A percentile compares a stretch with the other conserved stretches of the same genome.
Evolutionary conservation across 2,113 vertebrate genomes (phyloP).

Genomic region (Baryphthengus martii): DNA sequence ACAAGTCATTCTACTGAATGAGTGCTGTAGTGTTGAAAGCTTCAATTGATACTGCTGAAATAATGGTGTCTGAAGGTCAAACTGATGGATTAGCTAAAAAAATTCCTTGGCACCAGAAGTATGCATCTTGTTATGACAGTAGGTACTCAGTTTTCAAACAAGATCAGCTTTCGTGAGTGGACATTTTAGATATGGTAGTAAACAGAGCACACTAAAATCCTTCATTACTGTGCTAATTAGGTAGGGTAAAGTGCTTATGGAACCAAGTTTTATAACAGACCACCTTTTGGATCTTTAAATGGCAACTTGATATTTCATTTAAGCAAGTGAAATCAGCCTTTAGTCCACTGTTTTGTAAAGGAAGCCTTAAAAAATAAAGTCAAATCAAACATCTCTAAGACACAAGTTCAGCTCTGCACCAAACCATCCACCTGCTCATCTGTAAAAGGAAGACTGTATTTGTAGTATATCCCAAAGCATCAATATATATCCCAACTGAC

Average conservation of each 20-base stretch:
- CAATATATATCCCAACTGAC: background rate
- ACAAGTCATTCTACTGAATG: background rate
- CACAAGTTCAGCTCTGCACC: background rate
- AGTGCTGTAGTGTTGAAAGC: background rate
- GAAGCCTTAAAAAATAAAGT: background rate
- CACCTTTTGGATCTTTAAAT: background rate
- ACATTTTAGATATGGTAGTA: background rate
- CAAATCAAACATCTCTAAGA: background rate
- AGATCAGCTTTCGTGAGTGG: background rate
- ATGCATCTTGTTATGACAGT: background rate
- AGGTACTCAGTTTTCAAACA: background rate
- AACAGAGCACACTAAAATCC: background rate
- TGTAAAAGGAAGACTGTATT: background rate
- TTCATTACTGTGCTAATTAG: background rate
- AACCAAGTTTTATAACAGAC: background rate
- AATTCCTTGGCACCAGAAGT: background rate
- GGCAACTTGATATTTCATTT: background rate
- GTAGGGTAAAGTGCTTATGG: background rate
- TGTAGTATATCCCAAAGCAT: background rate
- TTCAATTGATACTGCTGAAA: background rate
- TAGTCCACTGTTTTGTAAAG: background rate
- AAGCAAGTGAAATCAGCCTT: background rate
- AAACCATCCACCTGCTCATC: background rate
- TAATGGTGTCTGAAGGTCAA: background rate
- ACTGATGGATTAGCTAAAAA: background rate